Evolutionary conservation across 2,888 invertebrate genomes (phyloP).

Genomic region (Drosophila melanocephala): DNA sequence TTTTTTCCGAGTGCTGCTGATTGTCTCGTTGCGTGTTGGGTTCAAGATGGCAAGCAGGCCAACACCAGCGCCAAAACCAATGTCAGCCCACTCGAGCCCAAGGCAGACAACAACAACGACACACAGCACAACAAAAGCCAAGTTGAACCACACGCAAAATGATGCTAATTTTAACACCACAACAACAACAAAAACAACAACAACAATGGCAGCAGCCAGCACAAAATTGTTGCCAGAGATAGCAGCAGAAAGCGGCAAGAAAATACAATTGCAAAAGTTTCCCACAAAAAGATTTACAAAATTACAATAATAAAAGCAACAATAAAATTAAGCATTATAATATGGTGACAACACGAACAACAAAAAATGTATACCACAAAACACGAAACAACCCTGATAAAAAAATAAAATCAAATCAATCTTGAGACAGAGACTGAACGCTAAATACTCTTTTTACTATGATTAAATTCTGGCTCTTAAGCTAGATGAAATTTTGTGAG

Average conservation of each 20-base stretch:
- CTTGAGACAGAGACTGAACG: conserved; percentile 10
- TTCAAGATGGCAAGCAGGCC: conserved; percentile 58
- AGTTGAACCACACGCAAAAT: conserved; percentile 61
- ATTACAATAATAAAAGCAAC: conserved; percentile 79
- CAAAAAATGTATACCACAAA: conserved; percentile 7
- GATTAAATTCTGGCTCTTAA: not conserved
- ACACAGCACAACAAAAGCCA: conserved; percentile 57
- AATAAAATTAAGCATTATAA: conserved; percentile 80
- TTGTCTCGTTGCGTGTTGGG: conserved; percentile 30
- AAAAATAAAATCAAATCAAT: conserved; percentile 36
- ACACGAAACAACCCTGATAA: conserved; percentile 13
- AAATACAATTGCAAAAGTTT: conserved; percentile 78
- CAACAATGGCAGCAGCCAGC: conserved; percentile 30
- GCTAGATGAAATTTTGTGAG: not conserved
- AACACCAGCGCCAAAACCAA: conserved; percentile 35
- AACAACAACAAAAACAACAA: conserved; percentile 36
- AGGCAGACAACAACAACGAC: conserved; percentile 39
- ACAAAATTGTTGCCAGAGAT: conserved; percentile 28
- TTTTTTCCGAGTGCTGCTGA: conserved; percentile 21
- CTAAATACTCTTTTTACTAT: conserved; percentile 20
- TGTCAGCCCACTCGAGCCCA: conserved; percentile 32
- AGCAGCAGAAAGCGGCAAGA: conserved; percentile 40
- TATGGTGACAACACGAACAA: conserved; percentile 60
- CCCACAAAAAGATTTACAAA: conserved; percentile 74
- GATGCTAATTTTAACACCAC: conserved; percentile 72